Base-by-base conservation (phyloP, 2,888 invertebrate species). In the Chironomus tentans region DNA sequence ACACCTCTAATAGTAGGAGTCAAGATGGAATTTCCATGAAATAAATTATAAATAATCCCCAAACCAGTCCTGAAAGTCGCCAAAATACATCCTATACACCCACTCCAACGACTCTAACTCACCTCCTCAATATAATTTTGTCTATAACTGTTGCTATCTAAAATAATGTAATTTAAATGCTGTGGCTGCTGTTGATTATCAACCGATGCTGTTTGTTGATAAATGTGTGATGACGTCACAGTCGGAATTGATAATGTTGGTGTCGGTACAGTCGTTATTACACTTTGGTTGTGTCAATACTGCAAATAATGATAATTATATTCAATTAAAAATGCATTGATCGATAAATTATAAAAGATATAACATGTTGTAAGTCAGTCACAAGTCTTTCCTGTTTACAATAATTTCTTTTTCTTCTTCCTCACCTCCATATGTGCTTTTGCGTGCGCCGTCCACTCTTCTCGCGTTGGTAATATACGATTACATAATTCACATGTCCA, bases 401-500 rank as follows among this genome's bases (percentile, higher is more conserved):
- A 77, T n/a, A 68, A 68, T 47, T 76, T 48, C 81, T 81, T 80
- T 38, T 38, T 10, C 10, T 38, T 38, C 38, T 38, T 38, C 38
- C 38, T 38, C 38, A 84, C 89, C 68, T 89, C 90, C 78, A 90
- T 83, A 81, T 90, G 90, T 77, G 89, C 88, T 85, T 91, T 89
- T 76, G 91, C 91, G 81, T 92, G 92, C 28, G 90, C 87, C 77
- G 88, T 90, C 92, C 92, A 92, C 81, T 92, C 92, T 80, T 92
- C 92, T 78, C 92, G 85, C 22, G 89, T 90, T 5, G 90, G 88
- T 81, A 91, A 88, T 82, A 90, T 87, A 78, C 91, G 84, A 0
- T 91, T 91, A 79, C 92, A 92, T 46, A 91, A 84, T 81, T 92
- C 91, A 80, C 92, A 92, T 1, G 90, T 89, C 91, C 91, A 92